These are phyloP conservation scores for Apis laboriosa DNA, from an alignment of 1,140 invertebrate species.

Conservation along the genomic window DNA sequence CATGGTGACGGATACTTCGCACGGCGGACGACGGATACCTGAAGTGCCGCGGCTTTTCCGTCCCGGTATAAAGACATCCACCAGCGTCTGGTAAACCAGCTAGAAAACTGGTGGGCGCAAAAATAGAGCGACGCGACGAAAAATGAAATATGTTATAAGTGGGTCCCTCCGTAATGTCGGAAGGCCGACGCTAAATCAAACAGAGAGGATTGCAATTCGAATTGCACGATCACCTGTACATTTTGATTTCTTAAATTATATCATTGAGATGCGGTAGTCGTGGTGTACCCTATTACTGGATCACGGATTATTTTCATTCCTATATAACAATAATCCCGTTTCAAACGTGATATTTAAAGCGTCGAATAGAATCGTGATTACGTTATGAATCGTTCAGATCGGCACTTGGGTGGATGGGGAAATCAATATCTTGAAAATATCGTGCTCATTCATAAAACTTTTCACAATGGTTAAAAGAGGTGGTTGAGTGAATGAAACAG, in stretches of 20 bases:
- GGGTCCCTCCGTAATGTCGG: slow-evolving; percentile 38
- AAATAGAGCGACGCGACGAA: slow-evolving; percentile 73
- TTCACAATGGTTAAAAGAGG: too few species aligned
- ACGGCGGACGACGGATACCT: slow-evolving; percentile 71
- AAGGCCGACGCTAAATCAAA: slow-evolving; percentile 50
- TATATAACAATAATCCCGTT: not conserved
- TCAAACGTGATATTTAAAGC: slow-evolving; percentile 1
- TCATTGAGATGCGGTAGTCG: not conserved
- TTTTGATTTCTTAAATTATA: slow-evolving; percentile 7
- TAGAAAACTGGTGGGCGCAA: slow-evolving; percentile 73
- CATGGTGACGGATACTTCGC: slow-evolving; percentile 65
- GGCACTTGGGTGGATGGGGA: not conserved
- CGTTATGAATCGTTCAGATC: not conserved
- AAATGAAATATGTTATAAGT: slow-evolving; percentile 80
- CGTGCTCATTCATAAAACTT: slow-evolving; percentile 19
- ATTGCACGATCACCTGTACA: not conserved
- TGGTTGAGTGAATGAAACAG: not conserved
- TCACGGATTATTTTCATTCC: not conserved
- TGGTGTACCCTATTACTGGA: not conserved
- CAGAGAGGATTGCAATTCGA: not conserved
- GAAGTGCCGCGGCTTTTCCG: slow-evolving; percentile 66
- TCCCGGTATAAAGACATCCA: slow-evolving; percentile 73
- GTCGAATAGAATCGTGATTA: not conserved
- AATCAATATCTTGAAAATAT: not conserved
- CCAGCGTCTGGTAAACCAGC: slow-evolving; percentile 70